phyloP scores from a whole-genome alignment of 2,797 vertebrate genomes.

The Prionace glauca region DNA sequence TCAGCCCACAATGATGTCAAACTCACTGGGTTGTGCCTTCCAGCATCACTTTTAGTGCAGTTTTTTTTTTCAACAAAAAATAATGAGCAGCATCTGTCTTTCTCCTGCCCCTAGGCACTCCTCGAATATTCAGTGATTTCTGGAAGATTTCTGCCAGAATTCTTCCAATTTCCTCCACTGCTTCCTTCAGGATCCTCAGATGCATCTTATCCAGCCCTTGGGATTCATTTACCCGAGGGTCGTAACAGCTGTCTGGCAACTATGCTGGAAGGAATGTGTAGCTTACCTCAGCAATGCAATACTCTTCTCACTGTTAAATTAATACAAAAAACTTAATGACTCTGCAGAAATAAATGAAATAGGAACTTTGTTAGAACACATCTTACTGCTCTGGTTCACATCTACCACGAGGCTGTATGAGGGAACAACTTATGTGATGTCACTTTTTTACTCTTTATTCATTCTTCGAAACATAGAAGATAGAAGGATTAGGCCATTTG shows the following conservation, averaged over 20 bases:
- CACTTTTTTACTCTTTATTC: too few relatives aligned
- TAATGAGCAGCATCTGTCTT: not conserved
- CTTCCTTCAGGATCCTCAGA: not conserved
- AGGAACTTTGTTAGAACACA: too few relatives aligned
- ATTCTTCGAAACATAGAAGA: too few relatives aligned
- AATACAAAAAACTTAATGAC: too few relatives aligned
- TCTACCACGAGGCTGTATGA: too few relatives aligned
- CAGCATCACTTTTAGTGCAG: not conserved
- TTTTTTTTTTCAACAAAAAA: not conserved
- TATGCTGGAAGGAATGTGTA: not conserved
- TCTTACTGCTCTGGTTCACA: too few relatives aligned
- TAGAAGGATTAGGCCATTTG: too few relatives aligned
- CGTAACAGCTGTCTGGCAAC: not conserved
- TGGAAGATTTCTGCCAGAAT: not conserved
- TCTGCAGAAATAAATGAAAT: too few relatives aligned
- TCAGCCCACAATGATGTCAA: not conserved
- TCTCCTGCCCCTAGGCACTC: not conserved
- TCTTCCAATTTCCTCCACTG: not conserved
- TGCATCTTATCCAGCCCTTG: not conserved
- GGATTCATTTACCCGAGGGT: not conserved
- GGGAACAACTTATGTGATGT: too few relatives aligned
- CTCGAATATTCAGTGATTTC: not conserved
- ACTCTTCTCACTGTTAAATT: too few relatives aligned
- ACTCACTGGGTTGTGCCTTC: not conserved
- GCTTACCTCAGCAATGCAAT: not conserved